Conservation (phyloP, 1,140 invertebrate species). For the Aphidius ervi region DNA sequence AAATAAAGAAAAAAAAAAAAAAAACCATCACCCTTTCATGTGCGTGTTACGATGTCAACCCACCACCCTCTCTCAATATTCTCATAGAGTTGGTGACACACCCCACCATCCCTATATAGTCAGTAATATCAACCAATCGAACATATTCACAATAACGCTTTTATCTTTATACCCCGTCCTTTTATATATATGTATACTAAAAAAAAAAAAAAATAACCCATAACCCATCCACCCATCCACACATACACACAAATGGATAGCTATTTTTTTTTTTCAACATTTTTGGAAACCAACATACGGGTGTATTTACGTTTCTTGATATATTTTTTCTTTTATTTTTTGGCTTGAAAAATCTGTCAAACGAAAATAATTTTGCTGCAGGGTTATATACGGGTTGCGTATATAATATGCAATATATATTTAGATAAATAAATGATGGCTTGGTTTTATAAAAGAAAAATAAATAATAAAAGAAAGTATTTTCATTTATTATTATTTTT, state of each 20-base stretch:
- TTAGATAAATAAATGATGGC: no score
- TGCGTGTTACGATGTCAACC: constrained; percentile 22
- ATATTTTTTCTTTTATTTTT: constrained; percentile 4
- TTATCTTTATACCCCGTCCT: no score
- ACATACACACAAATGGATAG: constrained; percentile 9
- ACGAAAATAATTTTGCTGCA: constrained; percentile 2
- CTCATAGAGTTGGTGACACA: constrained; percentile 15
- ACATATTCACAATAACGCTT: neutral
- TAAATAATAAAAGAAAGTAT: no score
- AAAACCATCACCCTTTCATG: constrained; percentile 31
- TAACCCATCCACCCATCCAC: neutral
- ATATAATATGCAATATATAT: no score
- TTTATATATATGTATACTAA: no score
- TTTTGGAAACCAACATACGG: constrained; percentile 46
- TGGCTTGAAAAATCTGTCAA: constrained; percentile 37
- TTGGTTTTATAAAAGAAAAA: no score
- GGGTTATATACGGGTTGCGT: no score
- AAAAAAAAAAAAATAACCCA: neutral
- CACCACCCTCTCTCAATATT: constrained; percentile 4
- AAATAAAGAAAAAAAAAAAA: no score
- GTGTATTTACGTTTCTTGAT: constrained; percentile 43
- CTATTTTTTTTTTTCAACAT: constrained; percentile 34
- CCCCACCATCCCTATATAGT: neutral
- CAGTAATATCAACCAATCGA: constrained; percentile 17
- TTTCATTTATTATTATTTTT: no score